Evolutionary conservation across 1,140 invertebrate genomes (phyloP).

Genomic region (Octopus sinensis): DNA sequence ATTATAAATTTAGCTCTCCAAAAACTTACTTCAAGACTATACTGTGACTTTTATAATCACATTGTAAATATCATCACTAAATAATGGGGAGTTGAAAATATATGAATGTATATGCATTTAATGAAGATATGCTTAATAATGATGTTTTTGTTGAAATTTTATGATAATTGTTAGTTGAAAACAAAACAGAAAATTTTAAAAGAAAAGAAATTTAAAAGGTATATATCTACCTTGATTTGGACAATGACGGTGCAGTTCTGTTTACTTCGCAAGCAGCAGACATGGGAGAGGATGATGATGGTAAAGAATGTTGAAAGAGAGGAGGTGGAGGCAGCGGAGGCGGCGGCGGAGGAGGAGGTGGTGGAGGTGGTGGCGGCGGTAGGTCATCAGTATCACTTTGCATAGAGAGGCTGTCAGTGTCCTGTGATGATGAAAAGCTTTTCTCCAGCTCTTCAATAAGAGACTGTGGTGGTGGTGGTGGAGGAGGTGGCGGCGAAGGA

Average conservation of each 20-base stretch:
- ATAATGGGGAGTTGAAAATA: too few relatives aligned
- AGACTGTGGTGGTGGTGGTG: not conserved
- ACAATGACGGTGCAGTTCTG: not conserved
- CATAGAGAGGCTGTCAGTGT: slow-evolving; percentile 5
- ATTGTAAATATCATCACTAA: too few relatives aligned
- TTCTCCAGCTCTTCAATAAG: not conserved
- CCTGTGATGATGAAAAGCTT: slow-evolving; percentile 5
- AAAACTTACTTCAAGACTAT: too few relatives aligned
- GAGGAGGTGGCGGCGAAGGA: slow-evolving; percentile 1
- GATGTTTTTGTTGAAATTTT: too few relatives aligned
- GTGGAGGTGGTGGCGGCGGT: not conserved
- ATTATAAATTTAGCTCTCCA: too few relatives aligned
- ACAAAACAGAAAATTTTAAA: too few relatives aligned
- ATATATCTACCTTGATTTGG: not conserved
- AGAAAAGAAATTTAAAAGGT: too few relatives aligned
- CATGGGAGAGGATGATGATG: not conserved
- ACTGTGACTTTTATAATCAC: too few relatives aligned
- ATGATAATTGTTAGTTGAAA: too few relatives aligned
- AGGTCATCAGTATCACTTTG: not conserved
- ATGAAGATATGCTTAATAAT: too few relatives aligned
- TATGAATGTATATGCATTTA: too few relatives aligned
- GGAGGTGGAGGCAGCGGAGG: not conserved
- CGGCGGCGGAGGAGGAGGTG: not conserved
- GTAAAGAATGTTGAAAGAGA: too few relatives aligned
- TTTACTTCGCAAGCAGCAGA: not conserved